These are phyloP conservation scores for Corapipo altera DNA, from an alignment of 2,113 vertebrate genomes.

Conservation along the genomic window DNA sequence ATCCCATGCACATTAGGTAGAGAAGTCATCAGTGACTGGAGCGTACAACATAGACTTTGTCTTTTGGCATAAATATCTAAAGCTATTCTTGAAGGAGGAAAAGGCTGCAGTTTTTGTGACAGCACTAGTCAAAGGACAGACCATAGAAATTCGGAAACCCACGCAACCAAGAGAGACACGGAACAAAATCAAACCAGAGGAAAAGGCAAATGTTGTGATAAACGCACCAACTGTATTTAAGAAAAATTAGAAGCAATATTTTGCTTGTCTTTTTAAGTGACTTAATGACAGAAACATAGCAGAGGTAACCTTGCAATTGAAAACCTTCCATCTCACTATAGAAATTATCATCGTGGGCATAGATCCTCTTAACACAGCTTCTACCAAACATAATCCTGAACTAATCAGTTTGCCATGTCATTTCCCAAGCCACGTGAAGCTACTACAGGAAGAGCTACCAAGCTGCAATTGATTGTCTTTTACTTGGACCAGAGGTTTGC, in stretches of 20 bases:
- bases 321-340: neutral
- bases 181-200: slow-evolving; percentile 21
- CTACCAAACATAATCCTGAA: neutral
- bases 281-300: slow-evolving; percentile 25
- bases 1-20: neutral
- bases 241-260: slow-evolving; percentile 58
- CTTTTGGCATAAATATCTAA: neutral
- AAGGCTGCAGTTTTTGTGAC: slow-evolving; percentile 9
- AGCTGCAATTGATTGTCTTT: neutral
- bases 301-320: neutral
- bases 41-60: neutral
- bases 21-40: neutral
- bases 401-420: neutral
- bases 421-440: neutral
- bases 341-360: neutral
- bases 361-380: neutral
- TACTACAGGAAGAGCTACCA: neutral
- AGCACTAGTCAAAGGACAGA: slow-evolving; percentile 40
- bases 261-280: slow-evolving; percentile 33
- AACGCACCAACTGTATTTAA: slow-evolving; percentile 59
- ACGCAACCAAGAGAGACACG: slow-evolving; percentile 18
- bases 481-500: neutral
- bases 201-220: slow-evolving; percentile 61
- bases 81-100: neutral
- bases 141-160: slow-evolving; percentile 32